Evolutionary conservation across 2,113 vertebrate genomes (phyloP).

Genomic region (Sapajus apella): DNA sequence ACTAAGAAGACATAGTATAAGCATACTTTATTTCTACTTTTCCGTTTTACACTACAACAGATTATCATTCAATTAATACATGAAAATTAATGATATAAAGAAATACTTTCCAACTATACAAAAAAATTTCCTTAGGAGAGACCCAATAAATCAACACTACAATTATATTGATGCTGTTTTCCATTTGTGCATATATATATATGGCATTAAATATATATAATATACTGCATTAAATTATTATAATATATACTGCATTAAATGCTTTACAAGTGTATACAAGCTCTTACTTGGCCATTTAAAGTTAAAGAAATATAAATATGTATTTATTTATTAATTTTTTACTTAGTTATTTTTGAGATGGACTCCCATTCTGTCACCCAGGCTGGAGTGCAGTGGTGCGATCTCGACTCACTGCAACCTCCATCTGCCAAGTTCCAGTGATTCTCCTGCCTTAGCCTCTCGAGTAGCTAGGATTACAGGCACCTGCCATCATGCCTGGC

Average conservation of each 20-base stretch:
- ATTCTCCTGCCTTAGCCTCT: too few relatives aligned
- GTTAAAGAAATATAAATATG: neutral
- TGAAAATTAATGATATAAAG: constrained; percentile 54
- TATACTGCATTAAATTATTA: neutral
- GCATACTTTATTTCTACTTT: neutral
- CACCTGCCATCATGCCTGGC: too few relatives aligned
- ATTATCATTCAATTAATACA: constrained; percentile 21
- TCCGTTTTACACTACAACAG: constrained; percentile 26
- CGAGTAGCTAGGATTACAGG: too few relatives aligned
- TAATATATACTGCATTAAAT: neutral
- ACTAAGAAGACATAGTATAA: constrained; percentile 18
- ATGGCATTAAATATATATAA: neutral
- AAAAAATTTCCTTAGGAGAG: constrained; percentile 35
- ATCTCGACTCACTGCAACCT: too few relatives aligned
- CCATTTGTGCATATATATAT: neutral
- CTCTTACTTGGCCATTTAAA: constrained; percentile 38
- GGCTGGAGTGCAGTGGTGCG: too few relatives aligned
- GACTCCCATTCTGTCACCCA: too few relatives aligned
- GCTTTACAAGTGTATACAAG: constrained; percentile 23
- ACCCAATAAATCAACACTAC: constrained; percentile 36
- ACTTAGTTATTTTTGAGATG: too few relatives aligned
- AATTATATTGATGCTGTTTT: constrained; percentile 26
- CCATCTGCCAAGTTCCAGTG: too few relatives aligned
- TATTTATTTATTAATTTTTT: neutral
- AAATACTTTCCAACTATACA: constrained; percentile 38